These are phyloP conservation scores for Thymelicus lineola DNA, from an alignment of 2,888 invertebrate genomes.

Conservation along the genomic window DNA sequence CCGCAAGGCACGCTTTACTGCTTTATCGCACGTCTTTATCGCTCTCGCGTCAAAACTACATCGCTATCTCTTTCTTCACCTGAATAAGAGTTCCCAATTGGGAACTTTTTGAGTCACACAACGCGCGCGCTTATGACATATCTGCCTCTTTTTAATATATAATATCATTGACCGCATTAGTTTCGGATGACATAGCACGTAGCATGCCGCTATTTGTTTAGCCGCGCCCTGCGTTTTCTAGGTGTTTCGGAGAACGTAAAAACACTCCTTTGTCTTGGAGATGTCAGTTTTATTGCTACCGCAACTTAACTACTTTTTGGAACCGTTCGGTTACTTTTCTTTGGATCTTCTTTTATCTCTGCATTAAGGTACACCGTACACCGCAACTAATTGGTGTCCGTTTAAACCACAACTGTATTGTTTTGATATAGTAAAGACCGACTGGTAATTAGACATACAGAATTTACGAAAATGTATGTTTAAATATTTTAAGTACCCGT, in stretches of 20 bases:
- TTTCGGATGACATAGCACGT: slow-evolving; percentile 31
- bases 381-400: slow-evolving; percentile 23
- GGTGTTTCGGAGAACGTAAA: slow-evolving; percentile 45
- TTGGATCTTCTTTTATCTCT: slow-evolving; percentile 23
- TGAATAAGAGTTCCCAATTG: too few species aligned
- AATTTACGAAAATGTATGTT: not conserved
- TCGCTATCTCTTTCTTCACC: too few species aligned
- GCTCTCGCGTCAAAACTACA: too few species aligned
- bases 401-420: slow-evolving; percentile 12
- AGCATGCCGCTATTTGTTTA: slow-evolving; percentile 28
- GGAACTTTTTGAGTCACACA: too few species aligned
- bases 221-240: slow-evolving; percentile 29
- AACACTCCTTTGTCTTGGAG: slow-evolving; percentile 60
- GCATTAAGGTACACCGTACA: slow-evolving; percentile 20
- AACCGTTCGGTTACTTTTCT: slow-evolving; percentile 29
- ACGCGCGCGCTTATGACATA: too few species aligned
- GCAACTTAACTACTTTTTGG: slow-evolving; percentile 53
- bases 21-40: too few species aligned
- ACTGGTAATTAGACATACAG: not conserved
- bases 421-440: not conserved
- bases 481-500: not conserved
- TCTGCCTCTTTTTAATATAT: too few species aligned
- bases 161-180: slow-evolving; percentile 32
- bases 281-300: slow-evolving; percentile 75
- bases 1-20: too few species aligned